Percentiles rank a stretch among this genome's conserved stretches.
These are phyloP conservation scores for Corythaixoides concolor DNA, from an alignment of 2,113 vertebrate species.

Conservation along the genomic window DNA sequence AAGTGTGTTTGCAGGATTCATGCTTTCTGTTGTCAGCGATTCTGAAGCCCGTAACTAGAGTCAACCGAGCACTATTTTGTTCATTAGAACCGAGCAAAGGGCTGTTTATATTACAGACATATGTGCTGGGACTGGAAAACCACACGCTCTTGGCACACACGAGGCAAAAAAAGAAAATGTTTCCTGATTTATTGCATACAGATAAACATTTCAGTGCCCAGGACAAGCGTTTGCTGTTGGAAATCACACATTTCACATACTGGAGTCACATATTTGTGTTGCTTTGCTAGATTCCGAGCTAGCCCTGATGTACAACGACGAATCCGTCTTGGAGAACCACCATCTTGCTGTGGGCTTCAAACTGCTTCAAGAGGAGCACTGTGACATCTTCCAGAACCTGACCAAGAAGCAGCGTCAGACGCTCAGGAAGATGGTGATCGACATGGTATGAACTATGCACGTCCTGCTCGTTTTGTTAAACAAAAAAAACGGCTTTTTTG, in stretches of 20 bases:
- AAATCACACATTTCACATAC: not conserved
- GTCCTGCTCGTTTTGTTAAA: rapidly evolving
- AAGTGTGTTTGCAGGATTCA: not conserved
- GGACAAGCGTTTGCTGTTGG: not conserved
- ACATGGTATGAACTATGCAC: slow-evolving; percentile 84
- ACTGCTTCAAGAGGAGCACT: slow-evolving; percentile 94
- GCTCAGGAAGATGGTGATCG: slow-evolving; percentile 96
- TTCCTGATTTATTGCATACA: not conserved
- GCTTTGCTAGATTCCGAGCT: slow-evolving; percentile 90
- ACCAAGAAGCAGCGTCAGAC: slow-evolving; percentile 93
- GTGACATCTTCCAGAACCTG: slow-evolving; percentile 98
- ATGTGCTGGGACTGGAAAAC: not conserved
- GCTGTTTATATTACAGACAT: not conserved
- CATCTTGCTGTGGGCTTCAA: slow-evolving; percentile 98
- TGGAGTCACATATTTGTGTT: not conserved
- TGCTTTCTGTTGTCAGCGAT: not conserved
- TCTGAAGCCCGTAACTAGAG: not conserved
- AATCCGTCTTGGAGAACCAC: slow-evolving; percentile 97
- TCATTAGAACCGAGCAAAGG: not conserved
- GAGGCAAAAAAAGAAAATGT: not conserved
- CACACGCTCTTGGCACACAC: not conserved
- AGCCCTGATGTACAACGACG: slow-evolving; percentile 98
- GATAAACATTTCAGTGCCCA: not conserved
- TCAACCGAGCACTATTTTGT: not conserved
- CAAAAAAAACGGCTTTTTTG: not conserved